Evolutionary conservation across 2,797 vertebrate genomes (phyloP), one percentile per base, ranked within the genome.

Genomic region (Xiphorhynchus erythropygius): DNA sequence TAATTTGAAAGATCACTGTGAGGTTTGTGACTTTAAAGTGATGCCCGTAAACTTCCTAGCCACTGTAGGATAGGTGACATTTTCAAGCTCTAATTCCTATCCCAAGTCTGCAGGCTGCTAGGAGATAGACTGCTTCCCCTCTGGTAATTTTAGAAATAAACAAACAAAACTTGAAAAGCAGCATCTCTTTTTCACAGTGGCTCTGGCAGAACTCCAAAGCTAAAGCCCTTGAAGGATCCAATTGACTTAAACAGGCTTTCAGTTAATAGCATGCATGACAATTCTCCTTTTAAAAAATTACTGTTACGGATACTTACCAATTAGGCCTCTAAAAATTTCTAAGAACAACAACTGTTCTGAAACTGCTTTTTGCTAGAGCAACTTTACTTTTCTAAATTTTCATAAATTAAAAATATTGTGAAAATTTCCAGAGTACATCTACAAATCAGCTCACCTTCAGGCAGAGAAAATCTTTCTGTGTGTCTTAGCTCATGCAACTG

Each of bases 81-180:
- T 96, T 96, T 89, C 87, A 96, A 97, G 91, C 87, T 93, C 76
- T 92, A 73, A 78, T 94, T 95, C 79, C 91, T 93, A 90, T 25
- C 69, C 84, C 28, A 93, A 89, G 71, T 59, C 60, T 94, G 56
- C 82, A 90, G 82, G 73, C 79, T 96, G 92, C 42, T 79, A 92
- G 50, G n/a, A 93, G 82, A 87, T 73, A 76, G 57, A 89, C 69
- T 93, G 79, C 37, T 95, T 87, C 42, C 78, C 93, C 82, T 93
- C 84, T 42, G 60, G 94, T 90, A 94, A 89, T 85, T 84, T 60
- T 50, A 77, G 53, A 87, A 92, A 95, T 59, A 86, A 3, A 92
- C 73, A 96, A 94, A 90, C 63, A 94, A 74, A 95, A 93, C 73
- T 89, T 94, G 53, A 53, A 63, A 89, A 95, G 82, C 52, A 81